Evolutionary conservation across 1,140 invertebrate species (phyloP).

Genomic region (Cephus cinctus): DNA sequence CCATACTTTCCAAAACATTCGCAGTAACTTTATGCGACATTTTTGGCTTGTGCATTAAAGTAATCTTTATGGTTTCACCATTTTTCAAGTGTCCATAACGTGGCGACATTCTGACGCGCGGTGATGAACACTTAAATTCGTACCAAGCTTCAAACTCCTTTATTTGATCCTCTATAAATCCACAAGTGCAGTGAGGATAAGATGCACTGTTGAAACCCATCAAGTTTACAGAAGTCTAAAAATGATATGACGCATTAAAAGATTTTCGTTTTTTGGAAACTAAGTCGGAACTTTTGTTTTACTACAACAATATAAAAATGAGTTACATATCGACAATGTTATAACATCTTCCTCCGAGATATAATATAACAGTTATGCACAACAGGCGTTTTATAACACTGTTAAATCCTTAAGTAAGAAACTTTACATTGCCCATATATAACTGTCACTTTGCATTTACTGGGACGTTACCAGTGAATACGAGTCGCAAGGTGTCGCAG

Average conservation of each 20-base stretch:
- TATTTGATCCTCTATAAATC: conserved; percentile 1
- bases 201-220: background rate
- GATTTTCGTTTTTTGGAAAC: background rate
- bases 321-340: too few species aligned
- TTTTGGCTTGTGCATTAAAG: background rate
- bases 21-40: background rate
- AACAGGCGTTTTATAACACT: too few species aligned
- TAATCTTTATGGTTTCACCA: background rate
- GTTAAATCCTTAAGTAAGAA: too few species aligned
- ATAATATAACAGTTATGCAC: too few species aligned
- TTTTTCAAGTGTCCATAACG: background rate
- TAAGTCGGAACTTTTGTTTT: too few species aligned
- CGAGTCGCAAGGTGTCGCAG: conserved; percentile 13
- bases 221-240: background rate
- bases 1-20: too few species aligned
- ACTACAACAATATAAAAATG: too few species aligned
- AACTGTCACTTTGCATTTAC: background rate
- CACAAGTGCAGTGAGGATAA: background rate
- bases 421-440: background rate
- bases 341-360: too few species aligned
- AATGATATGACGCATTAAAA: background rate
- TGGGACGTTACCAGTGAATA: conserved; percentile 12
- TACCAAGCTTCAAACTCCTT: conserved; percentile 6
- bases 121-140: conserved; percentile 3
- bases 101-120: background rate